phyloP scores from a whole-genome alignment of 2,797 vertebrate genomes.

The Mormyrops attenuatus region DNA sequence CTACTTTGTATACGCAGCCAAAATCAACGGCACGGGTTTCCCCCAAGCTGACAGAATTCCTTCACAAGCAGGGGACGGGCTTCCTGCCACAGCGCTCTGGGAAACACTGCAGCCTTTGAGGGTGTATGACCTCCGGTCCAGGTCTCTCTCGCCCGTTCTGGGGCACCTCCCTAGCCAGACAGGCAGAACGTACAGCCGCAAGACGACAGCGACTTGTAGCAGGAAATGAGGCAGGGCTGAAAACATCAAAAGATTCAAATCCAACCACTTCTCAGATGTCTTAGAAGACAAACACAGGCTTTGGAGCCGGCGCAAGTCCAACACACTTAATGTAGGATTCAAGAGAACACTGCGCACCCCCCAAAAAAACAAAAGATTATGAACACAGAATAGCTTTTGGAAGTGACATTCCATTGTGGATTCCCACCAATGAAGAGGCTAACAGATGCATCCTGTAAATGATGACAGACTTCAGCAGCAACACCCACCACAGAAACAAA shows the following conservation, averaged over 20 bases:
- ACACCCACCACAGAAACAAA: constrained; percentile 53
- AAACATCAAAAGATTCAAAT: constrained; percentile 2
- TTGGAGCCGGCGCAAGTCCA: too few species aligned
- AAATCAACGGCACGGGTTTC: constrained; percentile 12
- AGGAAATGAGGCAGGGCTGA: background rate
- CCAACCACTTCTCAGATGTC: background rate
- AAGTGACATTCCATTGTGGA: background rate
- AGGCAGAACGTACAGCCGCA: background rate
- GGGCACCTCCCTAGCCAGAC: background rate
- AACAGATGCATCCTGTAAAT: constrained; percentile 45
- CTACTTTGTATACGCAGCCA: constrained; percentile 17
- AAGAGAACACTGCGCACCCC: background rate
- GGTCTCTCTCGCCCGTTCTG: background rate
- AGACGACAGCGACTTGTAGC: constrained; percentile 15
- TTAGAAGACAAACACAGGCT: background rate
- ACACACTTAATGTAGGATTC: background rate
- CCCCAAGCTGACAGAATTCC: constrained; percentile 14
- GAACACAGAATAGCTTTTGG: background rate
- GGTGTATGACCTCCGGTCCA: background rate
- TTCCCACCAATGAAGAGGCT: constrained; percentile 56
- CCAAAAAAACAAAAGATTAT: background rate
- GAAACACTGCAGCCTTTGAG: constrained; percentile 28
- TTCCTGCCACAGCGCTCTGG: constrained; percentile 7
- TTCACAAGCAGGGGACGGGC: constrained; percentile 9
- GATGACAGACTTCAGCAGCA: constrained; percentile 47